A percentile compares a stretch with the other conserved stretches of the same genome.
These are phyloP conservation scores for Fabriciana adippe DNA, from an alignment of 2,888 invertebrate genomes.

Conservation along the genomic window DNA sequence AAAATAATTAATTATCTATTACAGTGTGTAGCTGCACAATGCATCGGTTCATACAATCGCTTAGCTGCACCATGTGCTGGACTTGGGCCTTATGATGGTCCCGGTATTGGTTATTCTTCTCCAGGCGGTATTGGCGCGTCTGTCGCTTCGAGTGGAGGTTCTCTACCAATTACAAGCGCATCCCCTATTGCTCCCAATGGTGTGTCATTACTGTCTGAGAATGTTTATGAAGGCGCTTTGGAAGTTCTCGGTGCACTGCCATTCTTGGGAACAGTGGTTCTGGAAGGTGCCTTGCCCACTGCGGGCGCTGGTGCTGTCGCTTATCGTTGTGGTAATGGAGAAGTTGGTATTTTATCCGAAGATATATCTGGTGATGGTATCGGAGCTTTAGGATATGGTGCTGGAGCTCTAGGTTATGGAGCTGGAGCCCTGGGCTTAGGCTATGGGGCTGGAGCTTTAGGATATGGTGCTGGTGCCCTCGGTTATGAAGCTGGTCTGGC, in stretches of 20 bases:
- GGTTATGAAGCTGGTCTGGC: conserved; percentile 1
- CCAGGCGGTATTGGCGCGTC: conserved; percentile 21
- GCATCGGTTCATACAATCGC: conserved; percentile 26
- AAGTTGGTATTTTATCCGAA: not conserved
- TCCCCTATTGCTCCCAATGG: conserved; percentile 49
- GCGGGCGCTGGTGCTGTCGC: conserved; percentile 18
- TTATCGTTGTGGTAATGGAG: not conserved
- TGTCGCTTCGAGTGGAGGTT: conserved; percentile 26
- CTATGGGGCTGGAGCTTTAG: conserved; percentile 7
- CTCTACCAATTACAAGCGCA: conserved; percentile 47
- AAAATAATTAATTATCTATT: conserved; percentile 12
- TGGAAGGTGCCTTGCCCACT: no score
- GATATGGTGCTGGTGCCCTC: conserved; percentile 1
- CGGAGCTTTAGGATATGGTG: not conserved
- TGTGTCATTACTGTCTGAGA: conserved; percentile 49
- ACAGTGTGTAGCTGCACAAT: conserved; percentile 43
- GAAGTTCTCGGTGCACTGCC: no score
- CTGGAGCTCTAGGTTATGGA: conserved; percentile 3
- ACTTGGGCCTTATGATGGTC: not conserved
- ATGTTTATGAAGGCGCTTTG: conserved; percentile 45
- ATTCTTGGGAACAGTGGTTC: no score
- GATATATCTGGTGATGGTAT: not conserved
- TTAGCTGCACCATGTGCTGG: not conserved
- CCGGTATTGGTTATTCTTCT: conserved; percentile 4
- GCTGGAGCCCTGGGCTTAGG: conserved; percentile 7